Evolutionary conservation across 2,113 vertebrate species (phyloP).

Genomic region (Gnathonemus echidnorhynchus): DNA sequence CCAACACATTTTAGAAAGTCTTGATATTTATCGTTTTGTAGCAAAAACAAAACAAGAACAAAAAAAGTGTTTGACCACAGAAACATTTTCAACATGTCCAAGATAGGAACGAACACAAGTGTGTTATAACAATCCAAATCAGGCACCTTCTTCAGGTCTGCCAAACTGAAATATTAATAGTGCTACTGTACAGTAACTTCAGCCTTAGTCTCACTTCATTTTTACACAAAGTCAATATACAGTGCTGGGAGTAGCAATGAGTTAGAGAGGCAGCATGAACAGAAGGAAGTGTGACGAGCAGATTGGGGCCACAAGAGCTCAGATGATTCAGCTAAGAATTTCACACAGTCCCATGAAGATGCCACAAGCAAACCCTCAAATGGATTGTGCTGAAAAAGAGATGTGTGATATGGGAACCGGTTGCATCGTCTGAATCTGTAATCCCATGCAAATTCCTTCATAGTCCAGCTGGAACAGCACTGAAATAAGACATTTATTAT

Average conservation of each 20-base stretch:
- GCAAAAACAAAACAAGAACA: conserved; percentile 41
- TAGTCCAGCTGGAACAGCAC: background rate
- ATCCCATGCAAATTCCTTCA: background rate
- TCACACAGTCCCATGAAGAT: background rate
- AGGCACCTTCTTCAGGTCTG: conserved; percentile 18
- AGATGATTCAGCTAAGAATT: background rate
- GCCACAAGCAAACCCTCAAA: background rate
- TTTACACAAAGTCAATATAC: conserved; percentile 38
- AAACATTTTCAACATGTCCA: conserved; percentile 41
- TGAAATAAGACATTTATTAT: conserved; percentile 3
- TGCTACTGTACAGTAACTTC: conserved; percentile 17
- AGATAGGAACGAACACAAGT: conserved; percentile 29
- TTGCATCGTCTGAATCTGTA: background rate
- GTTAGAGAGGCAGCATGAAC: background rate
- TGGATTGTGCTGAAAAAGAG: background rate
- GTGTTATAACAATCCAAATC: conserved; percentile 24
- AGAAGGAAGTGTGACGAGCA: background rate
- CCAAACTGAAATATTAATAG: conserved; percentile 19
- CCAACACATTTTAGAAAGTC: conserved; percentile 26
- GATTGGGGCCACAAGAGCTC: background rate
- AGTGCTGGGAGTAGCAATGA: conserved; percentile 22
- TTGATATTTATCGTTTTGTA: conserved; percentile 39
- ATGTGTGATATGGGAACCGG: background rate
- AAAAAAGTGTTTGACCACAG: conserved; percentile 38
- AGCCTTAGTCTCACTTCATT: conserved; percentile 21